A percentile compares a stretch with the other conserved stretches of the same genome.
Conservation (phyloP, 2,888 invertebrate genomes). For the Drosophila acutilabella region DNA sequence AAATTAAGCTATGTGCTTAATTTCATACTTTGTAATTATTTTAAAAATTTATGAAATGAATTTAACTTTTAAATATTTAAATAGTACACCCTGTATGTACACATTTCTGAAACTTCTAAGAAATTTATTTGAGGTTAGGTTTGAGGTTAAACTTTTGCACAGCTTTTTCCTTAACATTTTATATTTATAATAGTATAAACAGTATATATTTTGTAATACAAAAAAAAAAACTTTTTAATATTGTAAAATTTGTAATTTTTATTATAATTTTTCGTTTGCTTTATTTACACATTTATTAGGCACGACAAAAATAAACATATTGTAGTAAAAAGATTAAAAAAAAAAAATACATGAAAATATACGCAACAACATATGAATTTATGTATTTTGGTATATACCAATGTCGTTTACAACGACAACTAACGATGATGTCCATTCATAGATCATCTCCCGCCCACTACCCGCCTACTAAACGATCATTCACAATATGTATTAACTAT, state of each 20-base stretch:
- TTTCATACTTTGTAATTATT: no score
- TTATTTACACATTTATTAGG: constrained; percentile 60
- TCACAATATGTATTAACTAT: constrained; percentile 19
- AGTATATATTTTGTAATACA: no score
- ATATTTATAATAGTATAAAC: no score
- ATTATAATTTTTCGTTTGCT: constrained; percentile 46
- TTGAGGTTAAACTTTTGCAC: no score
- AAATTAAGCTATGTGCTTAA: no score
- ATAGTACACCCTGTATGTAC: no score
- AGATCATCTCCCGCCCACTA: constrained; percentile 12
- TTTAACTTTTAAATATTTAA: no score
- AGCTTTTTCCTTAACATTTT: no score
- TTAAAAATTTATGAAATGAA: no score
- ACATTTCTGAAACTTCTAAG: not conserved
- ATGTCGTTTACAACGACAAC: constrained; percentile 48
- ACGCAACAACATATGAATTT: constrained; percentile 19
- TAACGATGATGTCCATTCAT: constrained; percentile 18
- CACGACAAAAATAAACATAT: constrained; percentile 40
- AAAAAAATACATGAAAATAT: constrained; percentile 46
- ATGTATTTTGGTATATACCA: constrained; percentile 51
- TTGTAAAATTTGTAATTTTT: constrained; percentile 31
- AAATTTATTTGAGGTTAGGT: no score
- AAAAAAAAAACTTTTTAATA: no score
- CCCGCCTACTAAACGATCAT: constrained; percentile 20
- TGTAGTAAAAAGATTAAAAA: constrained; percentile 31